Evolutionary conservation across 2,797 vertebrate species (phyloP).

Genomic region (Hippopotamyrus pictus): DNA sequence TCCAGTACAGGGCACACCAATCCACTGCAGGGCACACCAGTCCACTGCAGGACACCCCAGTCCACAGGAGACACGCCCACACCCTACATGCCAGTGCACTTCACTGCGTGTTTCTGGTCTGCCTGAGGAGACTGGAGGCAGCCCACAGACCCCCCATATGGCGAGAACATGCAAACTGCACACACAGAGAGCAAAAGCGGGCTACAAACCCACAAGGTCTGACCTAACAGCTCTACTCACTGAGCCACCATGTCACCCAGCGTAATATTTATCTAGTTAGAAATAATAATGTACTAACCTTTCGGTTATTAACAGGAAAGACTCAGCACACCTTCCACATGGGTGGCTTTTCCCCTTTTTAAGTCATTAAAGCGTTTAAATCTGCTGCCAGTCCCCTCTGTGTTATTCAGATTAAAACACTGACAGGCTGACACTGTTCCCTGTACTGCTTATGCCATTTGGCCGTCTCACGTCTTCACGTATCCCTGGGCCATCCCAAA

Average conservation of each 20-base stretch:
- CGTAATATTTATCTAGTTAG: not conserved
- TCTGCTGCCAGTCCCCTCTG: not conserved
- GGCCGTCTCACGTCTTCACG: not conserved
- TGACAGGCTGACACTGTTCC: slow-evolving; percentile 5
- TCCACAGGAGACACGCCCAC: not conserved
- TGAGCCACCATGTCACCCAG: not conserved
- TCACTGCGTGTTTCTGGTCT: not conserved
- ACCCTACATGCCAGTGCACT: not conserved
- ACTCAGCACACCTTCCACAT: not conserved
- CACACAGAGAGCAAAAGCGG: not conserved
- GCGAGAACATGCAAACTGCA: not conserved
- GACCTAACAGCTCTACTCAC: not conserved
- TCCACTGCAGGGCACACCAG: not conserved
- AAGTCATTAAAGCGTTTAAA: slow-evolving; percentile 6
- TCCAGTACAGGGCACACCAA: not conserved
- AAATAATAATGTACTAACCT: not conserved
- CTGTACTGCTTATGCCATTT: not conserved
- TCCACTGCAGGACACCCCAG: not conserved
- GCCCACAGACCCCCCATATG: not conserved
- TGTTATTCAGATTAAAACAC: slow-evolving; percentile 19
- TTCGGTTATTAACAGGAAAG: not conserved
- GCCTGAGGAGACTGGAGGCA: not conserved
- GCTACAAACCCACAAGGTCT: not conserved
- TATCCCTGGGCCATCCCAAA: slow-evolving; percentile 13
- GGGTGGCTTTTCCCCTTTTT: not conserved